Percentiles rank a stretch among this genome's conserved stretches.
Evolutionary conservation across 37 sponge, comb jelly and placozoan species (phyloP).

Genomic region (Cliona cf. orientalis): DNA sequence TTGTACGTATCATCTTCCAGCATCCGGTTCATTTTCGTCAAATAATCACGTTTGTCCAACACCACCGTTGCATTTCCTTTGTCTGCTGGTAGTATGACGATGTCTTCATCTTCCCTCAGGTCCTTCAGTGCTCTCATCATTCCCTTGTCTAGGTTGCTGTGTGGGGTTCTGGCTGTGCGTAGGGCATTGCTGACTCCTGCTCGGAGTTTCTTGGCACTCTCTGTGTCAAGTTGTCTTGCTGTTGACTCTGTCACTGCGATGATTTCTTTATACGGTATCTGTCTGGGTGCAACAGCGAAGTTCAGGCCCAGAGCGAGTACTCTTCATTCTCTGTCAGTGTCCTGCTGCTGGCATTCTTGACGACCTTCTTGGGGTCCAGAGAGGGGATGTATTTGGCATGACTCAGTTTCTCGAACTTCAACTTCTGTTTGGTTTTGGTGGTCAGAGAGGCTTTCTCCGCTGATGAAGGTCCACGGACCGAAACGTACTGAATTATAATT

Average conservation of each 20-base stretch:
- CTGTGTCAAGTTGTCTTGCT: slow-evolving; percentile 9
- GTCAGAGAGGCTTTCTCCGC: no score
- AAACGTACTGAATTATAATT: no score
- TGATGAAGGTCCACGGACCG: no score
- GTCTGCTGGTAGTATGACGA: slow-evolving; percentile 32
- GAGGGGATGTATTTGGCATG: no score
- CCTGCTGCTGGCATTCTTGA: slow-evolving; percentile 24
- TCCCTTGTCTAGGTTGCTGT: neutral
- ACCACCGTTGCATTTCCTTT: slow-evolving; percentile 33
- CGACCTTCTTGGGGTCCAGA: slow-evolving; percentile 20
- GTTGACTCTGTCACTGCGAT: slow-evolving; percentile 30
- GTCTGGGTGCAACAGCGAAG: slow-evolving; percentile 3
- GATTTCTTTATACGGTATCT: slow-evolving; percentile 11
- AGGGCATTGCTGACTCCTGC: slow-evolving; percentile 4
- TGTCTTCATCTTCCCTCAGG: slow-evolving; percentile 16
- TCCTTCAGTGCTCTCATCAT: neutral
- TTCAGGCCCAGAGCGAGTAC: neutral
- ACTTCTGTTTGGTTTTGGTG: no score
- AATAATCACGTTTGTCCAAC: slow-evolving; percentile 7
- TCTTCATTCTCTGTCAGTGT: slow-evolving; percentile 16
- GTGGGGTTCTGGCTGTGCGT: slow-evolving; percentile 3
- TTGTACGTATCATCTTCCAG: no score
- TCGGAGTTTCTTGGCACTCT: slow-evolving; percentile 13
- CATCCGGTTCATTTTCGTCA: neutral
- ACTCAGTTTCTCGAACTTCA: no score